phyloP scores from a whole-genome alignment of 2,888 invertebrate species.

The Gastracanthus pulcherrimus region DNA sequence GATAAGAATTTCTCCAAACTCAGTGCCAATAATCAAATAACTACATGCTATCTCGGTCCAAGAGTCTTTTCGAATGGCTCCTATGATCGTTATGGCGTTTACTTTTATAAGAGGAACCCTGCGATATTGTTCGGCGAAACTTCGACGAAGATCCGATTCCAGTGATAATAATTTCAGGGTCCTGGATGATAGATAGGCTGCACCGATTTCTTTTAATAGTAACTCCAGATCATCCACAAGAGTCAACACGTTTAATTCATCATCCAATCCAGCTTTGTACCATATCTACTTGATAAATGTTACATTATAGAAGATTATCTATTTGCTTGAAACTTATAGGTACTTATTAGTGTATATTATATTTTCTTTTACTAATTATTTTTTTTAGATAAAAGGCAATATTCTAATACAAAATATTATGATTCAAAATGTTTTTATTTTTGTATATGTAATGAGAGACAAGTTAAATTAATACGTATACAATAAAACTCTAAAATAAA shows the following conservation, averaged over 20 bases:
- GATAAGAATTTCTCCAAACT: slow-evolving; percentile 89
- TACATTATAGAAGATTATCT: no score
- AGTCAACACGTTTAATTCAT: slow-evolving; percentile 70
- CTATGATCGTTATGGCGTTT: slow-evolving; percentile 69
- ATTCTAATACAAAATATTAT: no score
- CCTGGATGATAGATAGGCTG: slow-evolving; percentile 70
- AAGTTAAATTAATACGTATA: no score
- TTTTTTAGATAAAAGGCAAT: no score
- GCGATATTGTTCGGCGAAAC: slow-evolving; percentile 72
- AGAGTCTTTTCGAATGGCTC: slow-evolving; percentile 70
- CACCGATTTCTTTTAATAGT: slow-evolving; percentile 71
- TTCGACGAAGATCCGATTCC: slow-evolving; percentile 65
- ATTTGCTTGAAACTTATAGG: no score
- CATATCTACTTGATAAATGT: slow-evolving; percentile 68
- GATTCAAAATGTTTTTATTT: no score
- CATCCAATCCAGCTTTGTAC: slow-evolving; percentile 73
- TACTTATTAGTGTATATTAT: no score
- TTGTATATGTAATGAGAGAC: no score
- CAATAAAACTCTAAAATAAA: no score
- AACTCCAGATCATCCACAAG: slow-evolving; percentile 69
- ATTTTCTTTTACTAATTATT: no score
- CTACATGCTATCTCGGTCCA: slow-evolving; percentile 70
- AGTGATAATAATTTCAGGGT: slow-evolving; percentile 72
- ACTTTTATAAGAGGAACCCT: slow-evolving; percentile 68
- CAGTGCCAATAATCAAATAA: slow-evolving; percentile 92